A percentile compares a stretch with the other conserved stretches of the same genome.
Evolutionary conservation across 2,113 vertebrate genomes (phyloP).

Genomic region (Puffinus mauretanicus): DNA sequence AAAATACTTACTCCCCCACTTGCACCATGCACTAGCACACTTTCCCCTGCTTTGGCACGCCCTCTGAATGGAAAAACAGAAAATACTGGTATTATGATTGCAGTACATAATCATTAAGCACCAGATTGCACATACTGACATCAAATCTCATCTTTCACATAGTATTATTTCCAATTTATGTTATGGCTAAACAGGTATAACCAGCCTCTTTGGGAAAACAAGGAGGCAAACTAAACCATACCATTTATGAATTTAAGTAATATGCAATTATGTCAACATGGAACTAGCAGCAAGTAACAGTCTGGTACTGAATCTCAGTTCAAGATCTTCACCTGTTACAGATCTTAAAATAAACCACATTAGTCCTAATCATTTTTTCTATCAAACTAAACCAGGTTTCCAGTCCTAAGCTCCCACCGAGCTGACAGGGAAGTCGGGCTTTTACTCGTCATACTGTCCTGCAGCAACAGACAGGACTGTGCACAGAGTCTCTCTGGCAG

Average conservation of each 20-base stretch:
- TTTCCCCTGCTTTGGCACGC: slow-evolving; percentile 81
- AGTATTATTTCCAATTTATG: background rate
- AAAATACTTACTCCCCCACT: slow-evolving; percentile 88
- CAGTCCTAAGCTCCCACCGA: background rate
- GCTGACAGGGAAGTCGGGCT: background rate
- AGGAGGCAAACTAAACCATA: background rate
- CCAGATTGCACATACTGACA: background rate
- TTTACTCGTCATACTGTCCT: fast-evolving
- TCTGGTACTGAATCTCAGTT: background rate
- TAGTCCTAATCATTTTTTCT: background rate
- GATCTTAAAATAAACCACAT: background rate
- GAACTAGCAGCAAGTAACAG: background rate
- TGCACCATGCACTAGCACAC: slow-evolving; percentile 88
- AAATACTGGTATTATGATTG: background rate
- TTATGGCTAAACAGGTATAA: background rate
- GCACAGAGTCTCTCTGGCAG: background rate
- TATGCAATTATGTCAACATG: background rate
- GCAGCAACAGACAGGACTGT: background rate
- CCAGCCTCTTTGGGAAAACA: background rate
- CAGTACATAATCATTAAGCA: too few species aligned
- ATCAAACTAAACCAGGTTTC: background rate
- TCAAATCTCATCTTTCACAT: background rate
- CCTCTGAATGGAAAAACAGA: slow-evolving; percentile 74
- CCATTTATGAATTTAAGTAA: background rate
- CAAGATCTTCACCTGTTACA: background rate